Evolutionary conservation across 2,888 invertebrate species (phyloP).

Genomic region (Pocota personata): DNA sequence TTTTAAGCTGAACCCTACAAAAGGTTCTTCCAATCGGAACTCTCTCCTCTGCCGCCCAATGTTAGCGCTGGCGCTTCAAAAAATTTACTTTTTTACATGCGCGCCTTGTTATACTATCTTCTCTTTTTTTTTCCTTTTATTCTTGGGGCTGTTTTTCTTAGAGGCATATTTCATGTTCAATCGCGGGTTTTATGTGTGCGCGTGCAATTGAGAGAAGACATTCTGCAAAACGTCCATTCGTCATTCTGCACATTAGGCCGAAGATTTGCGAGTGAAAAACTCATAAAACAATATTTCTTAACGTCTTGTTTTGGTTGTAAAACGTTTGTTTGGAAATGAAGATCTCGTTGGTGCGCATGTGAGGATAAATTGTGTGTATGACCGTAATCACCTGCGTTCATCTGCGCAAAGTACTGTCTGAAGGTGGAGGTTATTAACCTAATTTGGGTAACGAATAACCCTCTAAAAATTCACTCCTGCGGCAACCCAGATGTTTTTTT

Average conservation of each 20-base stretch:
- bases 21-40: slow-evolving; percentile 28
- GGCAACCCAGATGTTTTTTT: slow-evolving; percentile 47
- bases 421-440: slow-evolving; percentile 67
- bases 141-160: slow-evolving; percentile 49
- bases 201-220: slow-evolving; percentile 51
- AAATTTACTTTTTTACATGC: slow-evolving; percentile 75
- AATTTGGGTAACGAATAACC: slow-evolving; percentile 23
- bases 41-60: slow-evolving; percentile 41
- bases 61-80: slow-evolving; percentile 80
- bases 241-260: slow-evolving; percentile 67
- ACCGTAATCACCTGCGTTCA: slow-evolving; percentile 50
- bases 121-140: slow-evolving; percentile 19
- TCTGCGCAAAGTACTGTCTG: no score
- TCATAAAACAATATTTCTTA: slow-evolving; percentile 68
- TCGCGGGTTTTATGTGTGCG: slow-evolving; percentile 60
- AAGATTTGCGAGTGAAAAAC: slow-evolving; percentile 64
- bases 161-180: slow-evolving; percentile 68
- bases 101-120: slow-evolving; percentile 40
- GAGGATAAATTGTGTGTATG: slow-evolving; percentile 4
- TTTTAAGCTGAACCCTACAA: slow-evolving; percentile 15
- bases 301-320: slow-evolving; percentile 67
- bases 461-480: slow-evolving; percentile 1
- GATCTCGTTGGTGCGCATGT: slow-evolving; percentile 12
- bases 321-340: slow-evolving; percentile 61
- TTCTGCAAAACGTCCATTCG: slow-evolving; percentile 70